Conservation (phyloP, 2,888 invertebrate genomes). For the Latrodectus hesperus region DNA sequence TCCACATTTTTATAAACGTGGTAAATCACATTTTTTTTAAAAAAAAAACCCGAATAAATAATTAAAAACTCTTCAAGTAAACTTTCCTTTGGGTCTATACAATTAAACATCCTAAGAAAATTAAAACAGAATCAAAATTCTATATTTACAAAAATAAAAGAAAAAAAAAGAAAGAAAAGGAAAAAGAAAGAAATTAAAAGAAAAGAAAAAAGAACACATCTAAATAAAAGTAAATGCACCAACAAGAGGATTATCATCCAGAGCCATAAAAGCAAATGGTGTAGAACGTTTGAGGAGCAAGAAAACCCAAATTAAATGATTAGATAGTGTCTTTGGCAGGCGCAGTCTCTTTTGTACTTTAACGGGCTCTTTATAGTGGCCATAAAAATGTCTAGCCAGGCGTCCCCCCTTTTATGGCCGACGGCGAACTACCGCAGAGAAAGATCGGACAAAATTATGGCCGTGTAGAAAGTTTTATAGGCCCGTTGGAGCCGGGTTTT, state of each 20-base stretch:
- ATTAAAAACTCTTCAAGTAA: too few relatives aligned
- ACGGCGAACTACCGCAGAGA: constrained; percentile 44
- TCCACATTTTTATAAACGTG: too few relatives aligned
- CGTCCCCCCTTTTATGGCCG: constrained; percentile 64
- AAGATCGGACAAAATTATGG: constrained; percentile 70
- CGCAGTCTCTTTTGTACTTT: constrained; percentile 54
- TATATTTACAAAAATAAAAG: background rate
- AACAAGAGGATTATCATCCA: constrained; percentile 44
- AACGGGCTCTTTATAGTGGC: constrained; percentile 63
- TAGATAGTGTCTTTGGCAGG: constrained; percentile 62
- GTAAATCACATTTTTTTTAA: too few relatives aligned
- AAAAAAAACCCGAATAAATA: too few relatives aligned
- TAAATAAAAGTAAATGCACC: constrained; percentile 21
- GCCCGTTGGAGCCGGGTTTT: constrained; percentile 65
- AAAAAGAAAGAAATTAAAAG: constrained; percentile 24
- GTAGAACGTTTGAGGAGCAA: constrained; percentile 8
- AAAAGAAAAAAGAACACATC: background rate
- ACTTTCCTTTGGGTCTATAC: too few relatives aligned
- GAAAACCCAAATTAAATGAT: constrained; percentile 66
- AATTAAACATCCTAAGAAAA: too few relatives aligned
- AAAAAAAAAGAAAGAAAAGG: constrained; percentile 8
- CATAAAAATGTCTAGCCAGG: constrained; percentile 69
- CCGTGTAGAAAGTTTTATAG: constrained; percentile 70
- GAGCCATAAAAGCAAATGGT: constrained; percentile 59
- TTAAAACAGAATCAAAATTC: constrained; percentile 19